Evolutionary conservation across 2,888 invertebrate genomes (phyloP).

Genomic region (Athrips mouffetella): DNA sequence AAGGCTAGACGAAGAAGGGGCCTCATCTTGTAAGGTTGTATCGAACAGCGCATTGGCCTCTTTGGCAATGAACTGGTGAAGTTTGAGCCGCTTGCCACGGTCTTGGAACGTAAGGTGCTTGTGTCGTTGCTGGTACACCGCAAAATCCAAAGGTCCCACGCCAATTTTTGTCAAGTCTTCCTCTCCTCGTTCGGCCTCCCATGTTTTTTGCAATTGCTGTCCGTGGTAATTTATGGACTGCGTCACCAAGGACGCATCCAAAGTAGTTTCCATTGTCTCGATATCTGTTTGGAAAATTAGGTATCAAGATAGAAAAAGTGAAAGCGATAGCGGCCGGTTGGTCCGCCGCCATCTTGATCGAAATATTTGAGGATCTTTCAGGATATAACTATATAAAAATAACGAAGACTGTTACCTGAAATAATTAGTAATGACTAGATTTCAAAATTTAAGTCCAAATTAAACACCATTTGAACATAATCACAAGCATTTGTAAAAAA

Average conservation of each 20-base stretch:
- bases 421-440: background rate
- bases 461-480: background rate
- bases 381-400: background rate
- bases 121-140: constrained; percentile 87
- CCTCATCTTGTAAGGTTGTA: constrained; percentile 66
- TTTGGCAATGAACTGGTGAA: constrained; percentile 92
- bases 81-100: constrained; percentile 87
- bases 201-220: constrained; percentile 90
- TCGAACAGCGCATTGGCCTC: constrained; percentile 89
- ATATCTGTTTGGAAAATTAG: background rate
- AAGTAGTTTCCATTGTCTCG: constrained; percentile 56
- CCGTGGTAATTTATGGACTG: constrained; percentile 91
- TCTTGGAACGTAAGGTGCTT: constrained; percentile 91
- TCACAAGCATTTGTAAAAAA: constrained; percentile 1
- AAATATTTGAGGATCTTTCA: background rate
- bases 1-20: constrained; percentile 68
- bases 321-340: constrained; percentile 3
- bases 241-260: constrained; percentile 79
- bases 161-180: constrained; percentile 83
- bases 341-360: constrained; percentile 6
- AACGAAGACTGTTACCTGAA: constrained; percentile 1
- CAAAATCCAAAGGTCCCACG: constrained; percentile 81
- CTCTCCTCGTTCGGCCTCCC: constrained; percentile 91
- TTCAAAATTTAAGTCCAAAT: background rate
- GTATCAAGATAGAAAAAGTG: background rate